A percentile compares a stretch with the other conserved stretches of the same genome.
Conservation (phyloP, 2,113 vertebrate genomes). For the Erinaceus europaeus region DNA sequence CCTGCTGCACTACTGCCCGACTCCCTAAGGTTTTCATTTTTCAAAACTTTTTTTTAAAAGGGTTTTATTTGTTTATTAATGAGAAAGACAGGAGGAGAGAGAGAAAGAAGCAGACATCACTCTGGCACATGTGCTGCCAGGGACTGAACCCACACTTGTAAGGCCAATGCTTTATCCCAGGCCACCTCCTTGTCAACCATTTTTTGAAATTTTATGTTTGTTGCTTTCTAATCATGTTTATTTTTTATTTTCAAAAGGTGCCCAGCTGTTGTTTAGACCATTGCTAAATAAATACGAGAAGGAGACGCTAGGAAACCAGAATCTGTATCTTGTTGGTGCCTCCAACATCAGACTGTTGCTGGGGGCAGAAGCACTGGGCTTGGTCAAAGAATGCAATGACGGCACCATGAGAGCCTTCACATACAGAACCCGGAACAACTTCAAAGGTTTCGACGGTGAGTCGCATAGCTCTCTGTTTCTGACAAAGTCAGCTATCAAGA, state of each 20-base stretch:
- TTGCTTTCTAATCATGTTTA: background rate
- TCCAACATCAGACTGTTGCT: constrained; percentile 86
- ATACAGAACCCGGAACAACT: constrained; percentile 87
- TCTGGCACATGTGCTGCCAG: no score
- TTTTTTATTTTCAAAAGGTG: constrained; percentile 83
- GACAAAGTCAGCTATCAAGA: background rate
- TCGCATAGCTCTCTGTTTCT: background rate
- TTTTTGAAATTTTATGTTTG: background rate
- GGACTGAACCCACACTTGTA: no score
- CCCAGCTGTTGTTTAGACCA: constrained; percentile 89
- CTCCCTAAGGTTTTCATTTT: no score
- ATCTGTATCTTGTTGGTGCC: constrained; percentile 91
- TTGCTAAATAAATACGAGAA: constrained; percentile 77
- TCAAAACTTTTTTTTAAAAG: no score
- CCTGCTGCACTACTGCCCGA: no score
- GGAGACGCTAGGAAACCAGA: constrained; percentile 80
- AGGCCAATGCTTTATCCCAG: no score
- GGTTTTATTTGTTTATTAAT: no score
- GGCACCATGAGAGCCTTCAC: constrained; percentile 93
- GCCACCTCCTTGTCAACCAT: no score
- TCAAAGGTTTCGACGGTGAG: constrained; percentile 90
- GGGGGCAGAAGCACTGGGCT: constrained; percentile 91
- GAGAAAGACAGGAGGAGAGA: no score
- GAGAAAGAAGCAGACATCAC: no score
- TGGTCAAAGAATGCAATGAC: constrained; percentile 94